phyloP scores from a whole-genome alignment of 2,888 invertebrate species.

The Drosophila limbata region DNA sequence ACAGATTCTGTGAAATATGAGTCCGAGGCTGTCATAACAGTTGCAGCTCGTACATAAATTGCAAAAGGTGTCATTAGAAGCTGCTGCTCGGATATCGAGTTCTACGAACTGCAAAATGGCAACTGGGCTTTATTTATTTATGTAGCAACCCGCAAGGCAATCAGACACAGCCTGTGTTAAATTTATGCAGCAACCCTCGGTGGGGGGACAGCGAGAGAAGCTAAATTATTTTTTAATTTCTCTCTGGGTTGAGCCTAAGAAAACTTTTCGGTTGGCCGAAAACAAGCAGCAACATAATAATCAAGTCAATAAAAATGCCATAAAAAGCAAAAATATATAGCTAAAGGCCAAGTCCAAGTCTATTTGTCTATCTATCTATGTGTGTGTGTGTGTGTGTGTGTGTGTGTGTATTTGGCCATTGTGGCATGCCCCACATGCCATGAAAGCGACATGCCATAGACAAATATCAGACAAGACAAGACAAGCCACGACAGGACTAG shows the following conservation, averaged over 20 bases:
- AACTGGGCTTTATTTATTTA: constrained; percentile 39
- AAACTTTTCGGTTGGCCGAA: constrained; percentile 59
- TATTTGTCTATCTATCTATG: constrained; percentile 50
- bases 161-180: constrained; percentile 67
- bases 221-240: constrained; percentile 81
- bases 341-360: constrained; percentile 60
- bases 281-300: constrained; percentile 81
- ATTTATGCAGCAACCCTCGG: constrained; percentile 73
- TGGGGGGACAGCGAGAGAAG: constrained; percentile 24
- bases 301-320: constrained; percentile 81
- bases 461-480: constrained; percentile 77
- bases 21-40: constrained; percentile 44
- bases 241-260: constrained; percentile 54
- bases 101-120: background rate
- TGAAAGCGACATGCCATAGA: constrained; percentile 66
- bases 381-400: constrained; percentile 29
- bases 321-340: constrained; percentile 71
- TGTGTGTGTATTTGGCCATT: constrained; percentile 49
- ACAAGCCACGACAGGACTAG: constrained; percentile 39
- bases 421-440: constrained; percentile 59
- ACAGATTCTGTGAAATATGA: constrained; percentile 49
- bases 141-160: constrained; percentile 57
- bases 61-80: constrained; percentile 49
- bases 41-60: constrained; percentile 45
- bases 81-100: constrained; percentile 29